A percentile compares a stretch with the other conserved stretches of the same genome.
phyloP scores from a whole-genome alignment of 2,888 invertebrate species.

The Ormyrus thymus region DNA sequence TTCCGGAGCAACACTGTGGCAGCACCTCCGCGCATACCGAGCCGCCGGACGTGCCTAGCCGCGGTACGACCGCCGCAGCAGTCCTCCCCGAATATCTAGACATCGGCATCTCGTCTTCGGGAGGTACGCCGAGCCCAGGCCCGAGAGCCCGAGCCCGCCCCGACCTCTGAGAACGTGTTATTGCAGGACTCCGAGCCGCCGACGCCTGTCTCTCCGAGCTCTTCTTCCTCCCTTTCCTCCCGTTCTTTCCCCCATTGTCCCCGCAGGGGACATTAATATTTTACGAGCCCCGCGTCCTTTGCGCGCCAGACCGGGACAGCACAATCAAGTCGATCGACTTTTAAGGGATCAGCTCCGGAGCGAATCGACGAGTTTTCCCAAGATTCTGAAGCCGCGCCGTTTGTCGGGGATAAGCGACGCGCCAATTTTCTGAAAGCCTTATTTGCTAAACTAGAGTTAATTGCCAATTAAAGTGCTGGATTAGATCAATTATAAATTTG shows the following conservation, averaged over 20 bases:
- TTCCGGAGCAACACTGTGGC: slow-evolving; percentile 62
- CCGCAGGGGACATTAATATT: slow-evolving; percentile 38
- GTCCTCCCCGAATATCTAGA: slow-evolving; percentile 34
- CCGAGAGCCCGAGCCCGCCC: background rate
- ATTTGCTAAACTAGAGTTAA: too few species aligned
- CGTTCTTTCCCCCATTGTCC: background rate
- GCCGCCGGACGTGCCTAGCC: slow-evolving; percentile 49
- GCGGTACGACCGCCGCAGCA: background rate
- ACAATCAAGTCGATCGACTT: too few species aligned
- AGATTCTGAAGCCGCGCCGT: background rate
- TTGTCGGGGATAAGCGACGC: too few species aligned
- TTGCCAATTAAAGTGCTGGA: too few species aligned
- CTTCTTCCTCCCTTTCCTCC: background rate
- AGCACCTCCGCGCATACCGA: slow-evolving; percentile 68
- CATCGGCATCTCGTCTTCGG: slow-evolving; percentile 40
- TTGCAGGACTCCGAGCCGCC: background rate
- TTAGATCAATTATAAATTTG: too few species aligned
- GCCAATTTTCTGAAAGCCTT: too few species aligned
- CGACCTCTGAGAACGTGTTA: slow-evolving; percentile 36
- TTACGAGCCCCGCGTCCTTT: slow-evolving; percentile 10
- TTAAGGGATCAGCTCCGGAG: too few species aligned
- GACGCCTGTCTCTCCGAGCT: background rate
- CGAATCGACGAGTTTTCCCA: background rate
- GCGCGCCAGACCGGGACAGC: too few species aligned
- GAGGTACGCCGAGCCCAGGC: too few species aligned